Evolutionary conservation across 2,113 vertebrate genomes (phyloP), one percentile per base, ranked within the genome.

Genomic region (Cyprinus carpio): DNA sequence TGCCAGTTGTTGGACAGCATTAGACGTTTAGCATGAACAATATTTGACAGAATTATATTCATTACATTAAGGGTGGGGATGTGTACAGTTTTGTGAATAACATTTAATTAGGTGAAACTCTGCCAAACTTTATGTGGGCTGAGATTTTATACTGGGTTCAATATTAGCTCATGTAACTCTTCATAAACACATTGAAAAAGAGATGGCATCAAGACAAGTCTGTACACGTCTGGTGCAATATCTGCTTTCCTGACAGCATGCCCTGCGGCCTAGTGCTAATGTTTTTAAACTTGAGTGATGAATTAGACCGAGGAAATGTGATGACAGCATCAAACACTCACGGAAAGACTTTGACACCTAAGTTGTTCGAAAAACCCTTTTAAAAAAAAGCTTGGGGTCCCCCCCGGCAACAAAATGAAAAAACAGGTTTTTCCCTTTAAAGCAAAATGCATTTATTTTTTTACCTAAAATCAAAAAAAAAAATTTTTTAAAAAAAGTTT

Each of bases 131-230:
- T 15, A 37, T 40, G 40, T 25, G n/a, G 71, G 1, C 8, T 8
- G 29, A 67, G 29, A 31, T 34, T 8, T 34, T 34, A 16, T 9
- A 34, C 65, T 34, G 65, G 16, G 29, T 69, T 69, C 65, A 34
- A 1, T 9, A 67, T 69, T 18, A 69, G 29, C 65, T 67, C 34
- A 12, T 79, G 64, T 69, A 43, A 77, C 86, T 87, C 87, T 51
- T 88, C 87, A 84, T 84, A 79, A 86, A 62, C 37, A 82, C 56
- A 82, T 25, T 77, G 72, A 82, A 64, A 65, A 75, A 85, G 74
- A 85, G 20, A 69, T 64, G 64, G 58, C 27, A 62, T 15, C 62
- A 86, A 84, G 60, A 62, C 75, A 13, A 62, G 84, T 67, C 82
- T 29, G 27, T 62, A 84, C 76, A 81, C 6, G 37, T 84, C 69